These are phyloP conservation scores for Steromphala cineraria DNA, from an alignment of 2,888 invertebrate genomes.

Conservation along the genomic window DNA sequence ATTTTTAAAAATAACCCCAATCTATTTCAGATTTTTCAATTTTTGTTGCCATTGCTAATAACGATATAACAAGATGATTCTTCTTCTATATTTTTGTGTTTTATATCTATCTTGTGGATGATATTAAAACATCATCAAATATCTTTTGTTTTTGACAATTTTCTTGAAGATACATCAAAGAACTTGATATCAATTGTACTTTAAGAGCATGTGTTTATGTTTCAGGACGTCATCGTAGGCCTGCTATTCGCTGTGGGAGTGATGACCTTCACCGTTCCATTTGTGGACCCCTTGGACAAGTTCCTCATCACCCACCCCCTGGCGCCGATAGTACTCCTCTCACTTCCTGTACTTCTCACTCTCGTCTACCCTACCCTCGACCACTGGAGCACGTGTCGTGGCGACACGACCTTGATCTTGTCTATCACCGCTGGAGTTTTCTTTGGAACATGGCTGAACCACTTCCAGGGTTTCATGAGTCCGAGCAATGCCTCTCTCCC, in stretches of 20 bases:
- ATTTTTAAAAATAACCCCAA: no score
- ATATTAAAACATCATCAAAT: no score
- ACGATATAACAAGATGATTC: no score
- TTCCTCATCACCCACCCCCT: constrained; percentile 82
- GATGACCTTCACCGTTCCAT: constrained; percentile 84
- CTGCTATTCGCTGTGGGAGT: constrained; percentile 82
- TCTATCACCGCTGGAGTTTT: constrained; percentile 81
- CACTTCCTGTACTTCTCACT: constrained; percentile 82
- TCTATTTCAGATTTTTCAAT: no score
- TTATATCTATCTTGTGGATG: no score
- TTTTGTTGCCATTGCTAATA: no score
- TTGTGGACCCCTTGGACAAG: constrained; percentile 85
- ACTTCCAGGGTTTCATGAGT: constrained; percentile 83
- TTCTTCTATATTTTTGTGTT: no score
- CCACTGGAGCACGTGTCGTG: constrained; percentile 92
- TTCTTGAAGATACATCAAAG: no score
- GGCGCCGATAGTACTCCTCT: constrained; percentile 80
- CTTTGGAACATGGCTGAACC: constrained; percentile 89
- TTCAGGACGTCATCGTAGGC: constrained; percentile 89
- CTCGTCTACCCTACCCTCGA: constrained; percentile 88
- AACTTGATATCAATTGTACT: not conserved
- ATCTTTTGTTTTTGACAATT: no score
- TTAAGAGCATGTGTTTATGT: constrained; percentile 23
- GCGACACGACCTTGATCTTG: constrained; percentile 91
- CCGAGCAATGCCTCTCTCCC: constrained; percentile 79